Percentiles rank a stretch among this genome's conserved stretches.
Conservation (phyloP, 2,888 invertebrate genomes). For the Subacronicta megacephala region DNA sequence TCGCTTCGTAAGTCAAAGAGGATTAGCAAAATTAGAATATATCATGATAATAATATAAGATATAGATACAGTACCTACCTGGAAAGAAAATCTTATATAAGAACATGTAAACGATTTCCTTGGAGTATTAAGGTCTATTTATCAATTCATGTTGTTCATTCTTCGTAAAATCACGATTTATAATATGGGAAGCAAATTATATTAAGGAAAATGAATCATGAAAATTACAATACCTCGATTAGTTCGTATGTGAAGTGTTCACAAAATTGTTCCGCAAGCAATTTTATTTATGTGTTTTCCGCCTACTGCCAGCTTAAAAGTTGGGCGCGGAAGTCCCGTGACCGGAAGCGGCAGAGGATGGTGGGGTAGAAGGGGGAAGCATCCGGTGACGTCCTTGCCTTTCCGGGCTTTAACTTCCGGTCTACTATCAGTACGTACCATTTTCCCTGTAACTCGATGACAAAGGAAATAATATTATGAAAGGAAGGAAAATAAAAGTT, state of each 20-base stretch:
- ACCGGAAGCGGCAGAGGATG: slow-evolving; percentile 66
- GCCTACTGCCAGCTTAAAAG: slow-evolving; percentile 59
- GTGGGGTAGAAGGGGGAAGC: slow-evolving; percentile 54
- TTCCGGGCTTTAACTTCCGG: slow-evolving; percentile 75
- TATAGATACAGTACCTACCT: no score
- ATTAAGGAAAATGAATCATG: slow-evolving; percentile 30
- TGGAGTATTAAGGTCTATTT: background rate
- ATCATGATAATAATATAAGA: no score
- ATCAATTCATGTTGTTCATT: background rate
- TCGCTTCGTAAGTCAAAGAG: background rate
- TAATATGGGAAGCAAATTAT: slow-evolving; percentile 8
- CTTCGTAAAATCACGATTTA: background rate
- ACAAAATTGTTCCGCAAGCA: slow-evolving; percentile 27
- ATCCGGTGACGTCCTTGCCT: slow-evolving; percentile 72
- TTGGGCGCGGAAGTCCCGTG: slow-evolving; percentile 71
- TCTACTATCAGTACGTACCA: slow-evolving; percentile 63
- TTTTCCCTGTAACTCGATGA: slow-evolving; percentile 53
- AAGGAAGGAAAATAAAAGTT: background rate
- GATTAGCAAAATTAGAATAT: slow-evolving; percentile 21
- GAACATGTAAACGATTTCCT: background rate
- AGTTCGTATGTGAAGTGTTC: slow-evolving; percentile 8
- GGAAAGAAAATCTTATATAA: no score
- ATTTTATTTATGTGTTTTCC: slow-evolving; percentile 42
- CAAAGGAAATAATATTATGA: slow-evolving; percentile 18
- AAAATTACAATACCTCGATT: slow-evolving; percentile 19